Percentiles rank a stretch among this genome's conserved stretches.
phyloP scores from a whole-genome alignment of 1,140 invertebrate genomes.

The Oryzaephilus surinamensis region DNA sequence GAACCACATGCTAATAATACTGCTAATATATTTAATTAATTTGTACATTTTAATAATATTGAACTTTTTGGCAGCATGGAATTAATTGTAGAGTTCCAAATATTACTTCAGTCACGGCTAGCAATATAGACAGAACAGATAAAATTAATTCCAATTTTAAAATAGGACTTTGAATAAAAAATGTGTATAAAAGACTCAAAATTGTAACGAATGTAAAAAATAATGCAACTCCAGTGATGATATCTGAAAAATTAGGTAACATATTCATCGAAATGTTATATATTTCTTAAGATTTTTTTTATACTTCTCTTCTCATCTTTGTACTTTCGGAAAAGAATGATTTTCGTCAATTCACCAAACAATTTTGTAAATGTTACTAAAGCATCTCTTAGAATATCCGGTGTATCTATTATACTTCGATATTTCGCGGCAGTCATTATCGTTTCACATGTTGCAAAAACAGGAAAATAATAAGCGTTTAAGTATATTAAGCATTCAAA shows the following conservation, averaged over 20 bases:
- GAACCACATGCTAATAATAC: no score
- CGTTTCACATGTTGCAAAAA: constrained; percentile 23
- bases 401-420: constrained; percentile 19
- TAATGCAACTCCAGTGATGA: constrained; percentile 19
- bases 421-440: constrained; percentile 27
- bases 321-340: constrained; percentile 22
- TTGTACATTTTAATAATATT: constrained; percentile 25
- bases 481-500: constrained; percentile 28
- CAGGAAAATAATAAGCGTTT: constrained; percentile 25
- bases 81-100: constrained; percentile 21
- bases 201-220: constrained; percentile 21
- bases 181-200: constrained; percentile 18
- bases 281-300: constrained; percentile 1
- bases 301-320: constrained; percentile 24
- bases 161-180: constrained; percentile 20
- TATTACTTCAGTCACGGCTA: constrained; percentile 20
- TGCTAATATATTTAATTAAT: no score
- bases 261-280: not conserved
- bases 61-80: constrained; percentile 20
- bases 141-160: constrained; percentile 25
- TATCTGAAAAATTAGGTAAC: constrained; percentile 15
- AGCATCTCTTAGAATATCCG: constrained; percentile 21
- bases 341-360: constrained; percentile 19
- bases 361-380: constrained; percentile 19
- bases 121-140: constrained; percentile 16